Evolutionary conservation across 2,888 invertebrate species (phyloP).

Genomic region (Lymantria dispar): DNA sequence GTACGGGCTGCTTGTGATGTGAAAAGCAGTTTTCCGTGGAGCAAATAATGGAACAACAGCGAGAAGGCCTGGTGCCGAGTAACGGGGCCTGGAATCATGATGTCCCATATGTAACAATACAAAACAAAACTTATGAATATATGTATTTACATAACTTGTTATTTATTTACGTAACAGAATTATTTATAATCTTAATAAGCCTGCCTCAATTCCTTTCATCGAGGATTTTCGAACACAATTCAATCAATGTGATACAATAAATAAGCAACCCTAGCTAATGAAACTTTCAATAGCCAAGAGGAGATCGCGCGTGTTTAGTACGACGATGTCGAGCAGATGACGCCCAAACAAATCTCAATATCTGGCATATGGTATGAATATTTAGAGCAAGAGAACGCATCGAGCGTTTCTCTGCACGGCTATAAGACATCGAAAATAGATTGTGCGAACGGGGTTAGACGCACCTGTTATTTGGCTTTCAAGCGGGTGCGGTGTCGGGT

Average conservation of each 20-base stretch:
- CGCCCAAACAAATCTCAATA: constrained; percentile 80
- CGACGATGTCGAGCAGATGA: constrained; percentile 75
- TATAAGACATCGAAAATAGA: constrained; percentile 82
- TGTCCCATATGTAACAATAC: constrained; percentile 2
- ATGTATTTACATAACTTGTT: too few species aligned
- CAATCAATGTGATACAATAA: constrained; percentile 65
- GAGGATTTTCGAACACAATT: constrained; percentile 43
- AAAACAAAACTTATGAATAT: too few species aligned
- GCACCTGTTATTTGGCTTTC: constrained; percentile 81
- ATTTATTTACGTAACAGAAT: too few species aligned
- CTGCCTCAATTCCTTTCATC: not conserved
- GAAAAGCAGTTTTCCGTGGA: constrained; percentile 72
- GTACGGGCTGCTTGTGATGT: constrained; percentile 69
- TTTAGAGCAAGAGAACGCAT: constrained; percentile 76
- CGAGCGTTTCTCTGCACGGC: constrained; percentile 74
- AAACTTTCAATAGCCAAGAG: constrained; percentile 70
- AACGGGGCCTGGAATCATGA: constrained; percentile 37
- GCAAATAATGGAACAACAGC: constrained; percentile 65
- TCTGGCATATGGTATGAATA: constrained; percentile 80
- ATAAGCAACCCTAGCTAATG: constrained; percentile 73
- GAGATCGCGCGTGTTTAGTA: constrained; percentile 70
- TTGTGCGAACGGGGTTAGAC: constrained; percentile 82
- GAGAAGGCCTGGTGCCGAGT: constrained; percentile 47
- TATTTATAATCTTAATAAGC: too few species aligned
- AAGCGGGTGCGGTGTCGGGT: constrained; percentile 60